Evolutionary conservation across 2,888 invertebrate species (phyloP), one percentile per base, ranked within the genome.

Genomic region (Chymomyza procnemis): DNA sequence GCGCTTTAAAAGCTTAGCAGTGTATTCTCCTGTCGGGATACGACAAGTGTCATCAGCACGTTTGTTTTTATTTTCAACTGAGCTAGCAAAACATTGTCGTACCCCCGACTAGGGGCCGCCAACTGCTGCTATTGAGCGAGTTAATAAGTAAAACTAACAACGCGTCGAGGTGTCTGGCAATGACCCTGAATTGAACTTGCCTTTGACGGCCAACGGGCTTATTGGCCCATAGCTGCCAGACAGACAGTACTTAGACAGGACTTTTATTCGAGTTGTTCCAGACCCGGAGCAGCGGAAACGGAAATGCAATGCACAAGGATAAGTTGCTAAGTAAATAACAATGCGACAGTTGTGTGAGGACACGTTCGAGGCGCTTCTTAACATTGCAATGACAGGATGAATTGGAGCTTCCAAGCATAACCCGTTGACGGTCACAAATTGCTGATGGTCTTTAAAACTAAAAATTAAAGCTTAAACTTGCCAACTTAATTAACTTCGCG

Each of bases 401-500:
- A 8, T 6, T 26, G 26, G 26, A 26, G 26, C 26, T 26, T 26
- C 5, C 3, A 3, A 4, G 26, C 26, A 26, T 26, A 26, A 2
- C 26, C 8, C 26, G 0, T 26, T 26, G 4, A 26, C 26, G 4
- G 8, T 8, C 26, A 26, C 26, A 26, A 26, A 26, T 4, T 26
- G 1, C 1, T 26, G 5, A 8, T 6, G 26, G 26, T 26, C 26
- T 26, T 1, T 26, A 6, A 4, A 6, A 26, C 26, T 26, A 8
- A 8, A 65, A 61, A 67, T 69, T 57, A 21, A 64, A 61, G 54
- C 73, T 62, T 62, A 64, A 19, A 46, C 59, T 70, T 22, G 30
- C 58, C 19, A 66, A 62, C 62, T 58, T 73, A 79, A 82, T 75
- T 75, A 73, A 59, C 22, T 48, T 65, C 59, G 64, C 54, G 64